Evolutionary conservation across 2,888 invertebrate genomes (phyloP), one percentile per base, ranked within the genome.

Genomic region (Geotrupes spiniger): DNA sequence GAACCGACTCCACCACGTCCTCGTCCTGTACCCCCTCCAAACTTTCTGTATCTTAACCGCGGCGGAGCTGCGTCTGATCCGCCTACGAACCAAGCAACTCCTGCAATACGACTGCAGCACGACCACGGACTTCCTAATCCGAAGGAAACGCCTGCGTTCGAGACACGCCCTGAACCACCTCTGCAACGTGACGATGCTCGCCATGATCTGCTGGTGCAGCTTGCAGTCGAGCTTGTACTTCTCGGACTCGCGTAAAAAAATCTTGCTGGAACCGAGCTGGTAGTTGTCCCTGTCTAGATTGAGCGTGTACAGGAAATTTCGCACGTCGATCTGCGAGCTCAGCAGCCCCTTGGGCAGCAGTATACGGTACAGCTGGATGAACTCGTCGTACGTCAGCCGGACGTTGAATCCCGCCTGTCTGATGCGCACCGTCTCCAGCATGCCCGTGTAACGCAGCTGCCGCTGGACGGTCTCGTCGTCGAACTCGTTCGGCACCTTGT

Each of bases 391-490:
- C 0, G 91, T 88, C 26, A 96, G 80, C 26, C 96, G 80, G 52
- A 96, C 94, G 72, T 94, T 94, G 76, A 95, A 97, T 1, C 96
- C 96, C 1, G 95, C 94, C 68, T 94, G 92, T 40, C 96, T 78
- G 54, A 97, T 96, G 60, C 94, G 78, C 9, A 96, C 96, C 0
- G 96, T 97, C 69, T 96, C 96, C 63, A 97, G 69, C 96, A 96
- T 97, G 52, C 97, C 97, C 0, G 96, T 96, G 73, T 97, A 97
- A 6, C 95, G 79, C 49, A 97, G 76, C 69, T 92, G 89, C 41
- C 94, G 78, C 63, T 94, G 87, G 5, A 96, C 94, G 0, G 94
- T 91, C 53, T 92, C 91, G 63, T 95, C 92, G 71, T 95, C 93
- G 73, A 96, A 96, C 58, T 86, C 85, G 69, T 93, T 93, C 0